Evolutionary conservation across 2,888 invertebrate genomes (phyloP).

Genomic region (Heliconius sara): DNA sequence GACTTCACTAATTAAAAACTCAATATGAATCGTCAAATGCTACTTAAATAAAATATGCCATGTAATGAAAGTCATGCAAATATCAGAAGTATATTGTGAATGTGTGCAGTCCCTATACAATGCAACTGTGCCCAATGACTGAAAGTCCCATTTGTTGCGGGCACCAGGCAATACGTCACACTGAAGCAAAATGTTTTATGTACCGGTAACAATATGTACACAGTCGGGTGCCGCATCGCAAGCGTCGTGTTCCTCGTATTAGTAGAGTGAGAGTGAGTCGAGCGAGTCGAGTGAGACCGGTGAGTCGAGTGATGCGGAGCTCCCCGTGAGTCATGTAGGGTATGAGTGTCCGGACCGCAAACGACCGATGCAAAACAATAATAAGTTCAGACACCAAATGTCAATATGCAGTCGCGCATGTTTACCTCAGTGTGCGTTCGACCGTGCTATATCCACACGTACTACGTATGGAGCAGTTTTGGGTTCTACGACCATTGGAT

Average conservation of each 20-base stretch:
- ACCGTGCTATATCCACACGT: constrained; percentile 79
- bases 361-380: constrained; percentile 76
- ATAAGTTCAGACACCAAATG: constrained; percentile 73
- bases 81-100: constrained; percentile 58
- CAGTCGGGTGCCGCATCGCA: constrained; percentile 16
- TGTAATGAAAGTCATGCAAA: constrained; percentile 43
- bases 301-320: constrained; percentile 4
- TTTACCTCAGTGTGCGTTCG: constrained; percentile 85
- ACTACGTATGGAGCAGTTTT: constrained; percentile 68
- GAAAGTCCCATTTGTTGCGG: constrained; percentile 66
- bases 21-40: constrained; percentile 3
- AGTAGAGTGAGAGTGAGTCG: constrained; percentile 34
- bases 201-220: constrained; percentile 36
- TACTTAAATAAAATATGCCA: constrained; percentile 29
- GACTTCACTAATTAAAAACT: neutral
- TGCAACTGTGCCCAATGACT: constrained; percentile 84
- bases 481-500: constrained; percentile 76
- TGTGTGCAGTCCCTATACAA: constrained; percentile 80
- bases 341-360: constrained; percentile 60
- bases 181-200: constrained; percentile 77
- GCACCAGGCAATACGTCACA: constrained; percentile 79
- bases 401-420: constrained; percentile 65
- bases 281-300: constrained; percentile 41
- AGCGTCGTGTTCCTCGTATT: constrained; percentile 18
- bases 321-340: constrained; percentile 25